These are phyloP conservation scores for Sebastiscus tertius DNA, from an alignment of 2,797 vertebrate genomes.

Conservation along the genomic window DNA sequence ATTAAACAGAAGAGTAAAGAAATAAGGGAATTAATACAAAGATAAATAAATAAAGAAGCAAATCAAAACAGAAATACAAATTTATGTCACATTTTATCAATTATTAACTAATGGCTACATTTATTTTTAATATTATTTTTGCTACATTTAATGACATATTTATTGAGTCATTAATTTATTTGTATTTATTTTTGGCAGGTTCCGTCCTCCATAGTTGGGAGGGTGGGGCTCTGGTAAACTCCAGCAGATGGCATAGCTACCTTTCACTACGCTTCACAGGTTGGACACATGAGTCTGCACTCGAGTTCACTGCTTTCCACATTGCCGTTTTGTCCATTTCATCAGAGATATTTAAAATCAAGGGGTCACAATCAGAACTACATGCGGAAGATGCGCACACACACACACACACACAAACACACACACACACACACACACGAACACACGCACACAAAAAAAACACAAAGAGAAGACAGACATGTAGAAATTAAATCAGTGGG, in stretches of 20 bases:
- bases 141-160: too few species aligned
- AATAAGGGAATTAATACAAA: too few species aligned
- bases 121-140: too few species aligned
- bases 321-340: slow-evolving; percentile 92
- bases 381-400: slow-evolving; percentile 80
- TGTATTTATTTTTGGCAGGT: too few species aligned
- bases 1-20: too few species aligned
- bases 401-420: slow-evolving; percentile 10
- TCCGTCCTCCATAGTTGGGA: neutral
- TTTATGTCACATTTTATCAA: too few species aligned
- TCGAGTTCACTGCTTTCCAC: slow-evolving; percentile 90
- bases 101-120: too few species aligned
- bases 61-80: too few species aligned
- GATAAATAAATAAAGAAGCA: too few species aligned
- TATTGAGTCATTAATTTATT: too few species aligned
- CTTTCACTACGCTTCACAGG: slow-evolving; percentile 87
- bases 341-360: slow-evolving; percentile 93
- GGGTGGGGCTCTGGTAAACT: slow-evolving; percentile 19
- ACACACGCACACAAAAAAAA: slow-evolving; percentile 22
- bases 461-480: slow-evolving; percentile 59
- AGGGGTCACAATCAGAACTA: slow-evolving; percentile 87
- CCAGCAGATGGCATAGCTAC: slow-evolving; percentile 82
- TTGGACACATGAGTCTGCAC: slow-evolving; percentile 85
- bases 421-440: neutral
- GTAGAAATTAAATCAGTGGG: slow-evolving; percentile 33